These are phyloP conservation scores for Aethina tumida DNA, from an alignment of 1,140 invertebrate genomes.

Conservation along the genomic window DNA sequence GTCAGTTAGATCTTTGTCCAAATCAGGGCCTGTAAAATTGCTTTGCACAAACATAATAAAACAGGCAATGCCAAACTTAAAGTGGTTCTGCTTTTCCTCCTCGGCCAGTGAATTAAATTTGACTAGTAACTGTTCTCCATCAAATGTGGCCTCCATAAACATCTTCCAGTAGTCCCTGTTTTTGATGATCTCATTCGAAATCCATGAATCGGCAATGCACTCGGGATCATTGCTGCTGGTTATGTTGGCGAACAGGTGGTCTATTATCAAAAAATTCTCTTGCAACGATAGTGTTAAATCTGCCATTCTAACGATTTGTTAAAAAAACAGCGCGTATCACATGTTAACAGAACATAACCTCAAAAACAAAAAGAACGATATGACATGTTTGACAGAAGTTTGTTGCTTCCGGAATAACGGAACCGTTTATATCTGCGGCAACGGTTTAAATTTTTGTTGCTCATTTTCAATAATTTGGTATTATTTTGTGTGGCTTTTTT, in stretches of 20 bases:
- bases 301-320: no score
- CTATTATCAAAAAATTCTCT: conserved; percentile 12
- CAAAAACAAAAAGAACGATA: no score
- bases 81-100: conserved; percentile 14
- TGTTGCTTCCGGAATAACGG: no score
- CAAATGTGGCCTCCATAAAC: conserved; percentile 16
- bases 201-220: no score
- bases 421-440: no score
- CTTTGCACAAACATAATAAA: conserved; percentile 65
- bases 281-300: conserved; percentile 9
- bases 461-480: no score
- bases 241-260: background rate
- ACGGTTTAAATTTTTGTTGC: no score
- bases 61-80: conserved; percentile 43
- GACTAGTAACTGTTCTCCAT: conserved; percentile 10
- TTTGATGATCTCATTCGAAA: conserved; percentile 5
- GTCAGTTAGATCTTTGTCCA: conserved; percentile 32
- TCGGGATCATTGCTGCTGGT: conserved; percentile 10
- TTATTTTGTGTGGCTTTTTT: no score
- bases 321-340: no score
- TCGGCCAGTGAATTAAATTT: conserved; percentile 15
- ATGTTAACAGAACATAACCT: no score
- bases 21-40: conserved; percentile 70
- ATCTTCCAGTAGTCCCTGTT: conserved; percentile 16
- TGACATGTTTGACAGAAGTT: no score